Base-by-base conservation (phyloP, 1,140 invertebrate species). In the Sarcophaga peregrina region DNA sequence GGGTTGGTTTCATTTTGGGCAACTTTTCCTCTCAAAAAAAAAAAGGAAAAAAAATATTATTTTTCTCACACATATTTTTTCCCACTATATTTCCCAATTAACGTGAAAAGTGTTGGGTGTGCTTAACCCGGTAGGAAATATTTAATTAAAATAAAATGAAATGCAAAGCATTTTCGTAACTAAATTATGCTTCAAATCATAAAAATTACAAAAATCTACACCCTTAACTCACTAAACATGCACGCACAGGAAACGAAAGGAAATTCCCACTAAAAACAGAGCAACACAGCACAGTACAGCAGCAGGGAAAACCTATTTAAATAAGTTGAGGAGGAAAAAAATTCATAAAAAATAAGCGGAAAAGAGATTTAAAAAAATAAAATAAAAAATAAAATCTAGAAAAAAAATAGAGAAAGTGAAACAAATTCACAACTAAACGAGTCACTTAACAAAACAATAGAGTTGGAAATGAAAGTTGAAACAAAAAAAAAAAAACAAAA, bases 71-170 rank as follows among this genome's bases (percentile, higher is more conserved):
- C 17, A 68, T 9, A 68, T 68, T 8, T 25, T 68, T 20, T n/a
- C n/a, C 6, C 17, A 20, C 62, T 62, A 7, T 37, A 37, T 62
- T 62, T 20, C 6, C 17, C 62, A 68, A 25, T 68, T 68, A 13
- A 10, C 50, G 50, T 52, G 9, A 52, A 10, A 52, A 10, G 13
- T 52, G n/a, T 68, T 37, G 25, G 25, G 20, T 68, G 9, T 25
- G 20, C 15, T 58, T 68, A 25, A 20, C n/a, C 17, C 62, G 62
- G 62, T 68, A 68, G 62, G 62, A 68, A 68, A 68, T 68, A 68
- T 68, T 68, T 68, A 68, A 68, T 68, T 68, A 68, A 68, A 68
- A 58, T 58, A 58, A 58, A 58, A 58, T 58, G n/a, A 68, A 68
- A 68, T 37, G 25, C 62, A 68, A 68, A 68, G 9, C 17, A 68